Conservation (phyloP, 2,888 invertebrate genomes). For the Leptopilina myrica region DNA sequence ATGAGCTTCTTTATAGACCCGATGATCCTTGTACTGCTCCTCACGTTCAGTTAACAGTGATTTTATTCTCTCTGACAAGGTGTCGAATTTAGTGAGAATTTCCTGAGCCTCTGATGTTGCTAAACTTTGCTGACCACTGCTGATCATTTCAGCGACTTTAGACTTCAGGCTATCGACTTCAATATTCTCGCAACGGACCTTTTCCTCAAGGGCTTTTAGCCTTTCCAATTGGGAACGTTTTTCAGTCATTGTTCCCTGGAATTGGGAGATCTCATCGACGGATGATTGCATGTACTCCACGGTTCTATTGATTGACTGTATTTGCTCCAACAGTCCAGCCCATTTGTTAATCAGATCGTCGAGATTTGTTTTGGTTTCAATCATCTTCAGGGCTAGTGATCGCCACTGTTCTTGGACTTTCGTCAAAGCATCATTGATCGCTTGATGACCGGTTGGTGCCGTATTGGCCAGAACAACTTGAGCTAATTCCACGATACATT, state of each 20-base stretch:
- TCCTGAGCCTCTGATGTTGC: conserved; percentile 91
- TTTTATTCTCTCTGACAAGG: conserved; percentile 86
- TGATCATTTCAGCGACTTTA: conserved; percentile 91
- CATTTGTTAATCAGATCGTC: conserved; percentile 94
- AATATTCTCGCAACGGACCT: conserved; percentile 91
- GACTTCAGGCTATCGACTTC: conserved; percentile 91
- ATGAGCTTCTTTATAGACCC: conserved; percentile 92
- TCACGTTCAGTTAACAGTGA: conserved; percentile 86
- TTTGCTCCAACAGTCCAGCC: conserved; percentile 93
- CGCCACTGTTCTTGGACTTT: conserved; percentile 95
- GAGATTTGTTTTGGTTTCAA: conserved; percentile 91
- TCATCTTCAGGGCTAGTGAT: conserved; percentile 89
- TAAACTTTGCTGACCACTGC: conserved; percentile 90
- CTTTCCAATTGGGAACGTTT: conserved; percentile 91
- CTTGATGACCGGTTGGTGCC: conserved; percentile 90
- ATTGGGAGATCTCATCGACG: conserved; percentile 85
- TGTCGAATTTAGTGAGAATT: conserved; percentile 89
- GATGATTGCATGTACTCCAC: conserved; percentile 87
- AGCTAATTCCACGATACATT: conserved; percentile 92
- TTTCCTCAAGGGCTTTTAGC: conserved; percentile 91
- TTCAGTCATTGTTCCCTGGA: conserved; percentile 89
- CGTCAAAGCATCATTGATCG: conserved; percentile 89
- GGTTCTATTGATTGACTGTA: conserved; percentile 89
- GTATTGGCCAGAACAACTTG: conserved; percentile 95
- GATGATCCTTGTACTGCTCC: conserved; percentile 92